These are phyloP conservation scores for Enoplolaimus lenunculus DNA, from an alignment of 2,888 invertebrate genomes.

Conservation along the genomic window DNA sequence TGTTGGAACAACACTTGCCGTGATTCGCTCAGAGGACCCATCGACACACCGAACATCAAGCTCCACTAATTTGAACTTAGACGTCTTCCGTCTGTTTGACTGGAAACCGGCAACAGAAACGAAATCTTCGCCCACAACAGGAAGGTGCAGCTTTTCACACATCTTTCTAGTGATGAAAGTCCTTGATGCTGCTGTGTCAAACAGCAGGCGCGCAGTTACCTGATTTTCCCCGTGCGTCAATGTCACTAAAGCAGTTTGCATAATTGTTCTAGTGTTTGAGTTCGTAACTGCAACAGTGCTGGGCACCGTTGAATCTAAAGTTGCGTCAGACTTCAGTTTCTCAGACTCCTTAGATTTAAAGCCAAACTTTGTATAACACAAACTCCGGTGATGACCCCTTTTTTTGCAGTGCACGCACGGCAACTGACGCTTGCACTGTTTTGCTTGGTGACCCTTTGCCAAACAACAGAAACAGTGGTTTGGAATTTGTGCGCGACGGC, in stretches of 20 bases:
- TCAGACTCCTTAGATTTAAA: background rate
- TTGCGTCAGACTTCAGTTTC: background rate
- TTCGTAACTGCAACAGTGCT: background rate
- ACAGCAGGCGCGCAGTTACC: background rate
- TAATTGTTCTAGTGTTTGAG: background rate
- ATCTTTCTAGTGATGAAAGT: background rate
- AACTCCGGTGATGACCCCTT: slow-evolving; percentile 14
- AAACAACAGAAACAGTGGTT: slow-evolving; percentile 15
- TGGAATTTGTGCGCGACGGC: background rate
- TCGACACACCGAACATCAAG: background rate
- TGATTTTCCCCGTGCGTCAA: background rate
- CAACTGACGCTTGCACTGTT: slow-evolving; percentile 1
- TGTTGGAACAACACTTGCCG: background rate
- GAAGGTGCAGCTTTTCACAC: background rate
- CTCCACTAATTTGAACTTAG: background rate
- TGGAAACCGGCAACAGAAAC: background rate
- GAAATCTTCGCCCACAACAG: background rate
- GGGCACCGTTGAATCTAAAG: background rate
- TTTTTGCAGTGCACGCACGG: slow-evolving; percentile 1
- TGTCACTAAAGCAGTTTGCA: slow-evolving; percentile 7
- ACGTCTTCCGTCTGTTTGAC: background rate
- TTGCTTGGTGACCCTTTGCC: background rate
- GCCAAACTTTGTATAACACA: slow-evolving; percentile 14
- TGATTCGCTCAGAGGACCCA: background rate
- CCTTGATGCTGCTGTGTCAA: slow-evolving; percentile 11